phyloP scores from a whole-genome alignment of 2,888 invertebrate genomes.

The Tupiocoris notatus region DNA sequence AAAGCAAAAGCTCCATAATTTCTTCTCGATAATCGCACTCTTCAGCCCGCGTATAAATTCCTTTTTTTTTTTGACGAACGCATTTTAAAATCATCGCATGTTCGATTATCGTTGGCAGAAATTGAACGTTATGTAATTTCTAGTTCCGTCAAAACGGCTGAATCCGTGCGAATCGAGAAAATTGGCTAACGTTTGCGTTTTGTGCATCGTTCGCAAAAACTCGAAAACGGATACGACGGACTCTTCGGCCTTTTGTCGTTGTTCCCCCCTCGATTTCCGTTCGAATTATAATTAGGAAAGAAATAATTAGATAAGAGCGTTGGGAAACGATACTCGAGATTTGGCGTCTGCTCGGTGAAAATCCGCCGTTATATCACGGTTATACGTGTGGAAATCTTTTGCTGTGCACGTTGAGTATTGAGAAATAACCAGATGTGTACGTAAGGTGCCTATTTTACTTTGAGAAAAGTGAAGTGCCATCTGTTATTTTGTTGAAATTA shows the following conservation, averaged over 20 bases:
- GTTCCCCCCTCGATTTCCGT: no score
- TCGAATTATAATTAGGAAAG: no score
- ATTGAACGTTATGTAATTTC: not conserved
- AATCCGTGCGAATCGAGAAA: not conserved
- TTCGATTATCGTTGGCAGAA: not conserved
- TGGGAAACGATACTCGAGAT: no score
- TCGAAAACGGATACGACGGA: not conserved
- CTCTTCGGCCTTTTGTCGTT: not conserved
- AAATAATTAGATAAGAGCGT: no score
- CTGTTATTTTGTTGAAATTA: not conserved
- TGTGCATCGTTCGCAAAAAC: not conserved
- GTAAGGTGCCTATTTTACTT: no score
- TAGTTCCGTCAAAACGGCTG: not conserved
- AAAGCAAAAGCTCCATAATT: no score
- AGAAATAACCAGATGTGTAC: no score
- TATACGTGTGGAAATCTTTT: no score
- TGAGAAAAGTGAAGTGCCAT: no score
- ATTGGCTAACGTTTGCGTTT: not conserved
- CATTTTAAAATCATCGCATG: no score
- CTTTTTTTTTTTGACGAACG: not conserved
- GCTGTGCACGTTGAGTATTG: no score
- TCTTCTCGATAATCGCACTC: not conserved
- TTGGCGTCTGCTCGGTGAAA: no score
- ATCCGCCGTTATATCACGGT: not conserved
- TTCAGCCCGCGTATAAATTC: not conserved